A percentile compares a stretch with the other conserved stretches of the same genome.
These are phyloP conservation scores for Drosophila obscura DNA, from an alignment of 1,140 invertebrate species.

Conservation along the genomic window DNA sequence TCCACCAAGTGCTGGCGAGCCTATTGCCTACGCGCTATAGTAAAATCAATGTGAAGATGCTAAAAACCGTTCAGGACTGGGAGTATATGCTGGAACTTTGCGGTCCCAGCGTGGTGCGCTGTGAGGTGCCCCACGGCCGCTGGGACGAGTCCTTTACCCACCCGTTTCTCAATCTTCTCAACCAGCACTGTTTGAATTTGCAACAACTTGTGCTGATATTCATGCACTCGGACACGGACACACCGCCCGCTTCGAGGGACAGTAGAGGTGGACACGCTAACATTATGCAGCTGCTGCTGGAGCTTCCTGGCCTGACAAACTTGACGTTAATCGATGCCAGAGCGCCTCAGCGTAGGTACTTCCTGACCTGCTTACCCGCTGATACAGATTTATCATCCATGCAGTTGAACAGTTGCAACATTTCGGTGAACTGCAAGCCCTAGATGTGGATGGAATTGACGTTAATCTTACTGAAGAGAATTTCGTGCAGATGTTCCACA, in stretches of 20 bases:
- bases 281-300: constrained; percentile 37
- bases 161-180: constrained; percentile 46
- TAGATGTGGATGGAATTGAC: constrained; percentile 64
- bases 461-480: constrained; percentile 18
- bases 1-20: constrained; percentile 32
- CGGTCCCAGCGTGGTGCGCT: constrained; percentile 48
- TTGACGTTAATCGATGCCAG: constrained; percentile 62
- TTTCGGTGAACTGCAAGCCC: constrained; percentile 38
- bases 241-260: constrained; percentile 5
- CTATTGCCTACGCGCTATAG: constrained; percentile 20
- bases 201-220: constrained; percentile 52
- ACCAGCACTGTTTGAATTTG: constrained; percentile 44
- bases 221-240: constrained; percentile 36
- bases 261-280: constrained; percentile 1
- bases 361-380: not conserved
- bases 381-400: not conserved
- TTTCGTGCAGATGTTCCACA: constrained; percentile 41
- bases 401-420: constrained; percentile 46
- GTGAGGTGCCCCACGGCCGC: constrained; percentile 55
- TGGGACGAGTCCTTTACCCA: constrained; percentile 54
- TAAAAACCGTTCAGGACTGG: constrained; percentile 50
- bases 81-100: constrained; percentile 48
- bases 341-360: constrained; percentile 32
- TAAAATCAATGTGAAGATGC: constrained; percentile 55
- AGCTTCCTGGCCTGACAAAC: constrained; percentile 36